Conservation (phyloP, 2,888 invertebrate species). For the Meloe dianella region DNA sequence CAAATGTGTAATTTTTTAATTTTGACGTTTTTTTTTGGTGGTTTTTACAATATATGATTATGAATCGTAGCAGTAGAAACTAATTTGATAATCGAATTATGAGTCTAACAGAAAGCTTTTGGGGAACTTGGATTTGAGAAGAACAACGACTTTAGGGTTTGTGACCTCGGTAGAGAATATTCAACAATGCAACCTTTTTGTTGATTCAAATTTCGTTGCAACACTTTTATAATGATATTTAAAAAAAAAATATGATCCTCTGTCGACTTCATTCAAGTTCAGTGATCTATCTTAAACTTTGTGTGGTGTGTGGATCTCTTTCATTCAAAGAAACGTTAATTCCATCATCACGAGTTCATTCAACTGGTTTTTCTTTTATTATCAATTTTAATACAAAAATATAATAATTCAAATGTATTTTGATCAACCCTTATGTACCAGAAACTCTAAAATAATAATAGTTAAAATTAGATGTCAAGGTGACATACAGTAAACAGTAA, state of each 20-base stretch:
- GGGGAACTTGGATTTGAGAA: background rate
- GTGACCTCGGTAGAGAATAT: slow-evolving; percentile 35
- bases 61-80: slow-evolving; percentile 14
- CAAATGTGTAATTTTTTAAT: background rate
- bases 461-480: background rate
- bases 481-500: background rate
- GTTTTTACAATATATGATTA: background rate
- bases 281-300: slow-evolving; percentile 20
- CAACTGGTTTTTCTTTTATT: background rate
- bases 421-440: background rate
- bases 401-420: background rate
- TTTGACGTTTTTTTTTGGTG: background rate
- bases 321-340: background rate
- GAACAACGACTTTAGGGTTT: slow-evolving; percentile 28
- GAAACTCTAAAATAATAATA: background rate
- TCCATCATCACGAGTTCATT: background rate
- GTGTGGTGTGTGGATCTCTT: background rate
- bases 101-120: too few relatives aligned
- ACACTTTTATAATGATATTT: background rate
- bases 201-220: background rate
- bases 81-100: background rate
- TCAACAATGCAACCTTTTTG: slow-evolving; percentile 30
- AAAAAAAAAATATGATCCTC: background rate
- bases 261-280: background rate
- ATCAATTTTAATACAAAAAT: background rate